These are phyloP conservation scores for Haemorhous mexicanus DNA, from an alignment of 2,113 vertebrate species.

Conservation along the genomic window DNA sequence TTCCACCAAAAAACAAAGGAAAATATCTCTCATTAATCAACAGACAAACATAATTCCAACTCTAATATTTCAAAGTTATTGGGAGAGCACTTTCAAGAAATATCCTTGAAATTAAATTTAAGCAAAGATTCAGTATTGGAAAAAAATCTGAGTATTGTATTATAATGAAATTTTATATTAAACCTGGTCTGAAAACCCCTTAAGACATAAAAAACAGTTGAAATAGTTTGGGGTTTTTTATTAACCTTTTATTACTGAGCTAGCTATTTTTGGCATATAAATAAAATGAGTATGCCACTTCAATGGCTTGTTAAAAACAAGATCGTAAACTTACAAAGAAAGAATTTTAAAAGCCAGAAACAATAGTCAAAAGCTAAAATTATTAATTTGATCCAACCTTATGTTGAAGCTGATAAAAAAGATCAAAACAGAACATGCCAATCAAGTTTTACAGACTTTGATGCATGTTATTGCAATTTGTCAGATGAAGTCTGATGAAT, in stretches of 20 bases:
- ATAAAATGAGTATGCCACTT: background rate
- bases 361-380: background rate
- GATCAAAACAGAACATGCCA: background rate
- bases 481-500: background rate
- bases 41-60: background rate
- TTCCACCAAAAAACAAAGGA: background rate
- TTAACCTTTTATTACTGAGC: background rate
- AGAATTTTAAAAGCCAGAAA: background rate
- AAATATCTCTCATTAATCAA: background rate
- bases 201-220: background rate
- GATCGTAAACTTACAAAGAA: background rate
- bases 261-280: background rate
- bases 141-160: background rate
- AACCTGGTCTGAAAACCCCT: background rate
- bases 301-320: background rate
- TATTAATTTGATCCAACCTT: background rate
- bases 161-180: background rate
- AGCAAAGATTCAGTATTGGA: background rate
- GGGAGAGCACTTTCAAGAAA: background rate
- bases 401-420: background rate
- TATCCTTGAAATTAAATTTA: background rate
- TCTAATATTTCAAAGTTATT: background rate
- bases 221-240: background rate
- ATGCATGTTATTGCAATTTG: background rate
- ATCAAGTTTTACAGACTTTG: background rate